Percentiles rank a stretch among this genome's conserved stretches.
Conservation (phyloP, 2,113 vertebrate genomes). For the Nesogale talazaci region DNA sequence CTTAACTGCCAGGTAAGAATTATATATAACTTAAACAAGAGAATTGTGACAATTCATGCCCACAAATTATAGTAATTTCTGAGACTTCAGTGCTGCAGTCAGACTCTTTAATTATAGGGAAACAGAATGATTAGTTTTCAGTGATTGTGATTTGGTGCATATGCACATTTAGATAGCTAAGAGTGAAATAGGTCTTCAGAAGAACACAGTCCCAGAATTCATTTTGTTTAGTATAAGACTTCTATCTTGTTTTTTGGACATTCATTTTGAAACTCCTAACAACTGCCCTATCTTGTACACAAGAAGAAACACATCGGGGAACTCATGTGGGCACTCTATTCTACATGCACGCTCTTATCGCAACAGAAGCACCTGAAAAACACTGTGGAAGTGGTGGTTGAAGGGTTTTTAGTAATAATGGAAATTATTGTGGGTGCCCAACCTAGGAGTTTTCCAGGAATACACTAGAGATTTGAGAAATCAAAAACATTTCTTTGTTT, state of each 20-base stretch:
- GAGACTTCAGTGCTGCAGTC: slow-evolving; percentile 51
- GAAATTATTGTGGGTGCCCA: no score
- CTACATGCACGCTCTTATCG: no score
- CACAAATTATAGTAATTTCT: slow-evolving; percentile 73
- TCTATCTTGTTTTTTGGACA: slow-evolving; percentile 26
- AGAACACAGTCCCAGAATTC: slow-evolving; percentile 18
- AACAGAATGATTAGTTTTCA: slow-evolving; percentile 55
- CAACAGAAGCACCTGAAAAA: neutral
- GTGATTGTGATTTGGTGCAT: slow-evolving; percentile 60
- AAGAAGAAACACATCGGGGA: no score
- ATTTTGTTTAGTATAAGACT: slow-evolving; percentile 10
- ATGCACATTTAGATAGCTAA: slow-evolving; percentile 49
- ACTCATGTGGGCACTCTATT: no score
- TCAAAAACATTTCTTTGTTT: no score
- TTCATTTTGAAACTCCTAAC: slow-evolving; percentile 42
- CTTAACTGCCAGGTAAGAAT: no score
- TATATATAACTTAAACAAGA: no score
- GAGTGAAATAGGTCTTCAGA: slow-evolving; percentile 40
- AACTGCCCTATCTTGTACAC: no score
- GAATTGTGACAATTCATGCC: neutral
- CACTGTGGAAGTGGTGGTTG: neutral
- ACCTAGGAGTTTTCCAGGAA: no score
- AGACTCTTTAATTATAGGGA: slow-evolving; percentile 50
- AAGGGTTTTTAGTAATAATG: no score
- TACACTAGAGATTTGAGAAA: no score